Evolutionary conservation across 2,113 vertebrate species (phyloP).

Genomic region (Melozone crissalis): DNA sequence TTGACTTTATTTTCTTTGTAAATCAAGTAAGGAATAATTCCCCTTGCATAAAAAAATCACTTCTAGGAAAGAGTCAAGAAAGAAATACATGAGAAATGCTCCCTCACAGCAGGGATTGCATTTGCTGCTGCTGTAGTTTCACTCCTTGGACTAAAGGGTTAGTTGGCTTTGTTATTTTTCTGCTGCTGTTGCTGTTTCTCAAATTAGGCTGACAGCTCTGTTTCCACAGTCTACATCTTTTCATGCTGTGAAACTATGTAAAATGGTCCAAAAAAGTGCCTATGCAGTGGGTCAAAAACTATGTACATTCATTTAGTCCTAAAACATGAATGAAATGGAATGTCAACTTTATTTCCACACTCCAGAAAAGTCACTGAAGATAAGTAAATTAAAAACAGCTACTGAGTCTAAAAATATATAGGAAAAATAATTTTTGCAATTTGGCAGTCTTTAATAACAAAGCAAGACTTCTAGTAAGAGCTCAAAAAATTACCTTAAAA

Average conservation of each 20-base stretch:
- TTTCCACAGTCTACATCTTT: constrained; percentile 17
- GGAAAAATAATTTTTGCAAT: background rate
- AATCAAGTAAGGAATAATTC: background rate
- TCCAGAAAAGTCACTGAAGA: background rate
- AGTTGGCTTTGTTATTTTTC: constrained; percentile 28
- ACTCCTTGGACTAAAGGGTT: constrained; percentile 22
- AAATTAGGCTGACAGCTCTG: constrained; percentile 16
- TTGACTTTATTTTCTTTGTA: background rate
- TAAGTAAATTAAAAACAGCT: background rate
- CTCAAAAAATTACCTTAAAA: background rate
- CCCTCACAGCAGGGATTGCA: background rate
- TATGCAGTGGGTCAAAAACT: background rate
- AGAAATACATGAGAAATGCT: background rate
- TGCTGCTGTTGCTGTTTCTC: constrained; percentile 40
- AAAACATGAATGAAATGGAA: background rate
- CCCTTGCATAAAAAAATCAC: background rate
- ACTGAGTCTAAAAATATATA: background rate
- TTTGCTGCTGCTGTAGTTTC: background rate
- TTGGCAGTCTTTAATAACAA: background rate
- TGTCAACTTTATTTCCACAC: background rate
- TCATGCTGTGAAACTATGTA: background rate
- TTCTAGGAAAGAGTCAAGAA: constrained; percentile 8
- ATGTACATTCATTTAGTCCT: background rate
- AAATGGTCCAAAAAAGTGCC: background rate
- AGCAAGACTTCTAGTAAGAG: background rate